phyloP scores from a whole-genome alignment of 1,140 invertebrate species.

The Zaprionus davidi region DNA sequence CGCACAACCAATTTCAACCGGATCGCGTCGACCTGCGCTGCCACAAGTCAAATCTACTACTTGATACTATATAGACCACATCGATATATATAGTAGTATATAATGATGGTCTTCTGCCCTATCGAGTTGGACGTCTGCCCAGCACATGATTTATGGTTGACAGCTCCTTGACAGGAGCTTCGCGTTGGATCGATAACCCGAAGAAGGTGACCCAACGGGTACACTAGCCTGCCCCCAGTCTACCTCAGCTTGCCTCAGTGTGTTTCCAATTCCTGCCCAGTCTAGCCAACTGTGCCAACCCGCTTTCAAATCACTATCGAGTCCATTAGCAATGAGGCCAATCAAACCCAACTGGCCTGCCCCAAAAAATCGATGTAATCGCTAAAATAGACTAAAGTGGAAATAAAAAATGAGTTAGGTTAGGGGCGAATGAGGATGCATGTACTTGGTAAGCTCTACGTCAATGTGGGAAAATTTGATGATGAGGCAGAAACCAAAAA shows the following conservation, averaged over 20 bases:
- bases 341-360: background rate
- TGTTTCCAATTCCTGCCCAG: background rate
- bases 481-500: background rate
- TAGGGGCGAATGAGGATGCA: background rate
- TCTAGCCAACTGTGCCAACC: background rate
- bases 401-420: background rate
- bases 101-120: constrained; percentile 9
- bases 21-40: constrained; percentile 48
- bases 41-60: constrained; percentile 26
- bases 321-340: constrained; percentile 9
- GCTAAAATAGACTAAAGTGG: background rate
- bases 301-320: background rate
- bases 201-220: background rate
- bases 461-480: background rate
- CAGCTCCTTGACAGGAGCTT: constrained; percentile 42
- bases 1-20: constrained; percentile 65
- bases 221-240: too few species aligned
- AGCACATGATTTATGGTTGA: constrained; percentile 72
- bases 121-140: constrained; percentile 54
- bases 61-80: constrained; percentile 3
- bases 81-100: background rate
- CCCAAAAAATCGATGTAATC: constrained; percentile 4
- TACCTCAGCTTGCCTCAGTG: too few species aligned
- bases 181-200: constrained; percentile 26
- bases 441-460: background rate